Evolutionary conservation across 2,888 invertebrate genomes (phyloP).

Genomic region (Biston betularia): DNA sequence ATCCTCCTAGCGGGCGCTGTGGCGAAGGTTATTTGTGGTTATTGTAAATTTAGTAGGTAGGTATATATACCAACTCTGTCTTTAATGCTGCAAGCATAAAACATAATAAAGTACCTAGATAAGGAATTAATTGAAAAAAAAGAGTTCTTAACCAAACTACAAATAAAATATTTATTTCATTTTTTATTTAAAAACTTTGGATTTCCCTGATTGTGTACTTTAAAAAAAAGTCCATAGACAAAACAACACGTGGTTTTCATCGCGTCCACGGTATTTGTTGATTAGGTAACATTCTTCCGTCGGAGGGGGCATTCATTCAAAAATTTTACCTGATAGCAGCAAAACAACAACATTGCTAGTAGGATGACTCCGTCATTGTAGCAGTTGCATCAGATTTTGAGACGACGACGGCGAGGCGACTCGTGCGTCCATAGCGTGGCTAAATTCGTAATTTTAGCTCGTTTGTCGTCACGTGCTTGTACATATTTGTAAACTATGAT

Average conservation of each 20-base stretch:
- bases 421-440: neutral
- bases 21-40: no score
- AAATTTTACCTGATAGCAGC: neutral
- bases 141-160: no score
- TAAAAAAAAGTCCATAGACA: constrained; percentile 4
- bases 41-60: no score
- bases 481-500: neutral
- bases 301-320: constrained; percentile 23
- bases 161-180: no score
- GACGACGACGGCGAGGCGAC: constrained; percentile 18
- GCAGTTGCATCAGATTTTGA: constrained; percentile 38
- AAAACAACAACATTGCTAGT: neutral
- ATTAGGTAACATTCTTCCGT: constrained; percentile 22
- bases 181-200: no score
- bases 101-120: no score
- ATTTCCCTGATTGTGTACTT: neutral
- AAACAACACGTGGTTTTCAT: constrained; percentile 11
- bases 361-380: constrained; percentile 18
- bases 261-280: constrained; percentile 10
- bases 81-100: no score
- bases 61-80: no score
- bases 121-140: no score
- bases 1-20: no score
- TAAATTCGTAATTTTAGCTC: constrained; percentile 4
- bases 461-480: constrained; percentile 9